A percentile compares a stretch with the other conserved stretches of the same genome.
These are phyloP conservation scores for Mamestra brassicae DNA, from an alignment of 2,888 invertebrate species.

Conservation along the genomic window DNA sequence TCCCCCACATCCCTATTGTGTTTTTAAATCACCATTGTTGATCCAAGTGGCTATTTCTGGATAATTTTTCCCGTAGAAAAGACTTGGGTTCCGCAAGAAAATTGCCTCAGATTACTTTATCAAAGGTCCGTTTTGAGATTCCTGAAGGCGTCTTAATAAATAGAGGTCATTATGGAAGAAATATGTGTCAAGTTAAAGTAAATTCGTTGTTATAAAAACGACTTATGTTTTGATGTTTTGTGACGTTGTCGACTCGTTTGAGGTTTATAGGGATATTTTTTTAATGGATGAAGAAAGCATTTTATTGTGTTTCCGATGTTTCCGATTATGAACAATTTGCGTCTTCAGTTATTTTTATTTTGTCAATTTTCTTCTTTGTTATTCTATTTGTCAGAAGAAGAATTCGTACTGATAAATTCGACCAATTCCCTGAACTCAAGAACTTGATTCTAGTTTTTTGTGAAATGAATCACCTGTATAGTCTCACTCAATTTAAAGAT, in stretches of 20 bases:
- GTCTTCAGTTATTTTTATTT: no score
- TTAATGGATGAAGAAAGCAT: not conserved
- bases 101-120: constrained; percentile 64
- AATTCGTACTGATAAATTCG: no score
- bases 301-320: not conserved
- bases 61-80: constrained; percentile 50
- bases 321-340: not conserved
- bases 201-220: constrained; percentile 40
- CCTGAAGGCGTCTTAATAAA: constrained; percentile 56
- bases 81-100: constrained; percentile 51
- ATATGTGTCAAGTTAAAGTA: constrained; percentile 48
- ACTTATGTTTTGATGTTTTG: constrained; percentile 33
- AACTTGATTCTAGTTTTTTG: not conserved
- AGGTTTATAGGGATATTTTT: constrained; percentile 1
- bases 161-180: constrained; percentile 57
- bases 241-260: constrained; percentile 9
- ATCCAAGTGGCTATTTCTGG: constrained; percentile 76
- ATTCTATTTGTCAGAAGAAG: no score
- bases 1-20: constrained; percentile 71
- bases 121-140: constrained; percentile 50
- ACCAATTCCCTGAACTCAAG: not conserved
- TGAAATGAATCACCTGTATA: not conserved
- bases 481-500: not conserved
- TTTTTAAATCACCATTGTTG: constrained; percentile 77
- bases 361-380: not conserved